Percentiles rank a stretch among this genome's conserved stretches.
Evolutionary conservation across 2,888 invertebrate genomes (phyloP).

Genomic region (Ophonus ardosiacus): DNA sequence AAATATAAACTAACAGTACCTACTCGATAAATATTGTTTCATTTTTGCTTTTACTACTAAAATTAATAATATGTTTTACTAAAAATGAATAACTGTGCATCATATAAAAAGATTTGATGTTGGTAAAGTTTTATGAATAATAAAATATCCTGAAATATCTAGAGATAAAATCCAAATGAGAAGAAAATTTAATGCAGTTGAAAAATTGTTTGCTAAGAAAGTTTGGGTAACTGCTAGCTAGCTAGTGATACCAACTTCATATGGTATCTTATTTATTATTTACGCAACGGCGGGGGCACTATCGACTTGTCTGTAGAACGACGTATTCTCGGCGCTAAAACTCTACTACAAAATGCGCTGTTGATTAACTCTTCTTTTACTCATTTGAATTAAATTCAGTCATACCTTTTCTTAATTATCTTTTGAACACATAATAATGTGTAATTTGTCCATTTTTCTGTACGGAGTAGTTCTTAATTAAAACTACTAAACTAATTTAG

Average conservation of each 20-base stretch:
- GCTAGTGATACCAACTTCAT: slow-evolving; percentile 39
- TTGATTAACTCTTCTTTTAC: slow-evolving; percentile 12
- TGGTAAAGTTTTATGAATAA: neutral
- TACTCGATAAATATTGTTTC: too few relatives aligned
- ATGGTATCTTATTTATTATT: slow-evolving; percentile 52
- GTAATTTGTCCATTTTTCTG: slow-evolving; percentile 37
- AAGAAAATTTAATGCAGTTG: slow-evolving; percentile 22
- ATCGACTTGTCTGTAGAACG: slow-evolving; percentile 39
- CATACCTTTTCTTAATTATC: slow-evolving; percentile 36
- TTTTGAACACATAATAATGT: slow-evolving; percentile 38
- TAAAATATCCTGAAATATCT: slow-evolving; percentile 1
- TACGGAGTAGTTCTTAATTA: slow-evolving; percentile 21
- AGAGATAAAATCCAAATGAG: slow-evolving; percentile 19
- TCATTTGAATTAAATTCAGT: slow-evolving; percentile 31
- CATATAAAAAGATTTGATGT: too few relatives aligned
- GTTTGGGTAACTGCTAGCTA: neutral
- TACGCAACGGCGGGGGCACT: slow-evolving; percentile 21
- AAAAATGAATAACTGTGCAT: too few relatives aligned
- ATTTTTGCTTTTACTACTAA: too few relatives aligned
- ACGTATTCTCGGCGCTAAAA: slow-evolving; percentile 12
- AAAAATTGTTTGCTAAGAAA: slow-evolving; percentile 13
- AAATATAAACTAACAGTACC: too few relatives aligned
- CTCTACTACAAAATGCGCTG: neutral
- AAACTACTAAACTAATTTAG: slow-evolving; percentile 12
- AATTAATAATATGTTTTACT: too few relatives aligned